A percentile compares a stretch with the other conserved stretches of the same genome.
These are phyloP conservation scores for Akabosia matsudoensis DNA, from an alignment of 1,140 invertebrate species.

Conservation along the genomic window DNA sequence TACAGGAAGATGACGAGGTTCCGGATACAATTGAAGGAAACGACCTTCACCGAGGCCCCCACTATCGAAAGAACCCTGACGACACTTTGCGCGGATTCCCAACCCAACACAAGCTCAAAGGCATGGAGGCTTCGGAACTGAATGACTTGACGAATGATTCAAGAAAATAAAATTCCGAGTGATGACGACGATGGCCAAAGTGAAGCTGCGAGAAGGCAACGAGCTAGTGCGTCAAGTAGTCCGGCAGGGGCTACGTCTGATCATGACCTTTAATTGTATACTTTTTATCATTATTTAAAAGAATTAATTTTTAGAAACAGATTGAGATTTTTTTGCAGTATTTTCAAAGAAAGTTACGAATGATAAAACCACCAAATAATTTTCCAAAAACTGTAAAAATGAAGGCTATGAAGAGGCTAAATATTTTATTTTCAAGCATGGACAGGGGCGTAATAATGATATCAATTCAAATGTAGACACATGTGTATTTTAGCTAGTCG, in stretches of 20 bases:
- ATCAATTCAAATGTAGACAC: too few relatives aligned
- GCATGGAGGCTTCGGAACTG: slow-evolving; percentile 36
- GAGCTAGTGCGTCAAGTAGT: background rate
- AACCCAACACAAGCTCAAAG: slow-evolving; percentile 41
- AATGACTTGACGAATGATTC: slow-evolving; percentile 36
- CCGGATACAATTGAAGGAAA: slow-evolving; percentile 15
- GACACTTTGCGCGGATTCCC: slow-evolving; percentile 27
- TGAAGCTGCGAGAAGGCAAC: background rate
- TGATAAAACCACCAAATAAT: too few relatives aligned
- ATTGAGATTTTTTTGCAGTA: background rate
- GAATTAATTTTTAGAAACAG: background rate
- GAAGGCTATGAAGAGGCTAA: too few relatives aligned
- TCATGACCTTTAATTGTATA: background rate
- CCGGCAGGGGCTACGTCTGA: background rate
- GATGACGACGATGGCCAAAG: slow-evolving; percentile 43
- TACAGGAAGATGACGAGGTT: slow-evolving; percentile 24
- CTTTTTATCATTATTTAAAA: too few relatives aligned
- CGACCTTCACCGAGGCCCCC: background rate
- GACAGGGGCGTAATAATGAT: too few relatives aligned
- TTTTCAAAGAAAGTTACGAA: background rate
- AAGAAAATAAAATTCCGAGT: slow-evolving; percentile 44
- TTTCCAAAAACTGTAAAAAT: too few relatives aligned
- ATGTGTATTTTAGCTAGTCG: background rate
- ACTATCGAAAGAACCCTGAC: slow-evolving; percentile 1
- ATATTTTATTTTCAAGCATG: too few relatives aligned